Evolutionary conservation across 1,140 invertebrate species (phyloP), one percentile per base, ranked within the genome.

Genomic region (Parasteatoda tepidariorum): DNA sequence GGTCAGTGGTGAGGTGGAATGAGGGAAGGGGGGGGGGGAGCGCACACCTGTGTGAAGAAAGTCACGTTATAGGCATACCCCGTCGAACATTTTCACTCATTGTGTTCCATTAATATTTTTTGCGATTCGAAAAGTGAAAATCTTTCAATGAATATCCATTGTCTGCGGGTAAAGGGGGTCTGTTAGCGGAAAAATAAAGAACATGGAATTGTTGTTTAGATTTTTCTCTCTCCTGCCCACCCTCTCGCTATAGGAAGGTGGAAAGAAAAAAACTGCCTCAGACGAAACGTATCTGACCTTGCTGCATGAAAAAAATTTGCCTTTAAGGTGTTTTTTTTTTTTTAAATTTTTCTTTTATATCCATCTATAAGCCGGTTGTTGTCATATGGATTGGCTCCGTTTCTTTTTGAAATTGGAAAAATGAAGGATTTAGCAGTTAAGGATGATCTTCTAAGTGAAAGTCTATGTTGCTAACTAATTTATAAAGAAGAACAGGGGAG

Each of bases 11-110:
- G 66, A 78, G 74, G 74, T 78, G 59, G 61, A 54, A 26, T 54
- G 59, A 22, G 38, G 5, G 30, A 26, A 9, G 38, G 57, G 38
- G 38, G 61, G 61, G 22, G 30, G 61, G 57, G 41, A 22, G 30
- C 5, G 66, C 38, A 59, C 76, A 79, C 76, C 76, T 79, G 76
- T 64, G 76, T 34, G 62, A 33, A 66, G 22, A 79, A 68, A 41
- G 64, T 67, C 76, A 67, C 76, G 62, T 55, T 68, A 30, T 31
- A 59, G 57, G 28, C 18, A 9, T 48, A 34, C 34, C n/a, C 6
- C n/a, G 68, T 79, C 48, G 62, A 67, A 59, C 48, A n/a, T 57
- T 57, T 48, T 18, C 30, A 38, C 28, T 30, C 48, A 18, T 55
- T 68, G 62, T 7, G 28, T 18, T 26, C 64, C 30, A 15, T 18